Percentiles rank a stretch among this genome's conserved stretches.
Conservation (phyloP, 2,888 invertebrate species). For the Villa cingulata region DNA sequence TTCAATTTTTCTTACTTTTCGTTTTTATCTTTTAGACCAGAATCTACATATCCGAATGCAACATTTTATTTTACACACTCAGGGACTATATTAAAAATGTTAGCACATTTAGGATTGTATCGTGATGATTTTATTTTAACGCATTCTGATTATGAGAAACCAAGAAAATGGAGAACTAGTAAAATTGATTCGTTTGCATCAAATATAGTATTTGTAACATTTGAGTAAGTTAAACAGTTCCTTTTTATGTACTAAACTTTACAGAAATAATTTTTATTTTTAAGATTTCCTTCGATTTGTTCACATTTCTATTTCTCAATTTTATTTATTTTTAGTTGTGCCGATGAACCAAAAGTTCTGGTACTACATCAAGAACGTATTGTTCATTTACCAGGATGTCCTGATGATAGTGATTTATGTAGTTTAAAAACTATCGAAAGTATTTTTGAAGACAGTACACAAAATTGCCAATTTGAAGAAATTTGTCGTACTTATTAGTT, state of each 20-base stretch:
- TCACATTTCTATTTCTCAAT: conserved; percentile 3
- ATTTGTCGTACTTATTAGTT: conserved; percentile 40
- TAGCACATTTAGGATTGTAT: conserved; percentile 59
- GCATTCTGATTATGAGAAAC: conserved; percentile 38
- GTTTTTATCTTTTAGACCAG: conserved; percentile 16
- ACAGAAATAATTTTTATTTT: background rate
- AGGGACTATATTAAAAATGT: conserved; percentile 62
- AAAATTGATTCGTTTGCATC: conserved; percentile 66
- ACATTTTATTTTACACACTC: conserved; percentile 71
- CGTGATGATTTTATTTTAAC: conserved; percentile 47
- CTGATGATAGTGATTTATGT: conserved; percentile 45
- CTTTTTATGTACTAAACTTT: too few relatives aligned
- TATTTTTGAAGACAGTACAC: conserved; percentile 44
- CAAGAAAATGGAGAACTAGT: conserved; percentile 45
- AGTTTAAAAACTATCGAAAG: conserved; percentile 43
- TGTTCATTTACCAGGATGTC: conserved; percentile 55
- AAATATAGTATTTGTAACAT: conserved; percentile 64
- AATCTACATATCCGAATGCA: conserved; percentile 34
- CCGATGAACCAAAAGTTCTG: conserved; percentile 40
- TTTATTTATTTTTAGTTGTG: conserved; percentile 37
- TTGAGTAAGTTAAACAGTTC: conserved; percentile 43
- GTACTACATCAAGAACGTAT: conserved; percentile 62
- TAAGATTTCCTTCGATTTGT: too few relatives aligned
- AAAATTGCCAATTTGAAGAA: conserved; percentile 51
- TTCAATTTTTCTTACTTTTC: too few relatives aligned